phyloP scores from a whole-genome alignment of 92 coral and sea anemone genomes.

The Actinernus sp. region DNA sequence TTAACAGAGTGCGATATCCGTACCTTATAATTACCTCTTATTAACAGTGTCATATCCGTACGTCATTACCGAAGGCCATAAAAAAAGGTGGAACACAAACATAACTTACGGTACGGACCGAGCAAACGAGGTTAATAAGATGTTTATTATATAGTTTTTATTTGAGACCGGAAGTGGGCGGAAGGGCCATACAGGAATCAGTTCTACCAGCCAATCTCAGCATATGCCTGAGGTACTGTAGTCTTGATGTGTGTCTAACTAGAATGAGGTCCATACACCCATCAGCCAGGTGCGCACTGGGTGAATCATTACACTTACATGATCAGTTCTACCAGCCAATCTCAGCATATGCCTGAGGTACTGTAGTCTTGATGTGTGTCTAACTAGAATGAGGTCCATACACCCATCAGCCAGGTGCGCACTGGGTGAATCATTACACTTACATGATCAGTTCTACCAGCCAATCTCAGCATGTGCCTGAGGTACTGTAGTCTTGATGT shows the following conservation, averaged over 20 bases:
- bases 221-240: constrained; percentile 93
- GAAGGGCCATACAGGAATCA: too few relatives aligned
- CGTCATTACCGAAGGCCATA: too few relatives aligned
- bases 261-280: constrained; percentile 93
- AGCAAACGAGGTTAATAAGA: too few relatives aligned
- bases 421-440: constrained; percentile 67
- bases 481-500: constrained; percentile 91
- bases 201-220: constrained; percentile 75
- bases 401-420: constrained; percentile 88
- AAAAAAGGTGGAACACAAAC: too few relatives aligned
- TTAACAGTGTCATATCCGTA: too few relatives aligned
- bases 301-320: constrained; percentile 66
- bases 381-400: constrained; percentile 80
- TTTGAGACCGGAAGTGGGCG: too few relatives aligned
- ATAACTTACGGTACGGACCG: too few relatives aligned
- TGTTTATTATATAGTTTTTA: too few relatives aligned
- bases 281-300: constrained; percentile 95
- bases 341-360: constrained; percentile 84
- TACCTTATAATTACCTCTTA: too few relatives aligned
- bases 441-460: constrained; percentile 87
- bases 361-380: constrained; percentile 81
- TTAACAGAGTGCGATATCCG: too few relatives aligned
- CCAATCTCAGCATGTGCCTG: constrained; percentile 88
- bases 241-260: constrained; percentile 91
- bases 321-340: constrained; percentile 71